Conservation (phyloP, 2,113 vertebrate genomes). For the Pachycephala philippinensis region DNA sequence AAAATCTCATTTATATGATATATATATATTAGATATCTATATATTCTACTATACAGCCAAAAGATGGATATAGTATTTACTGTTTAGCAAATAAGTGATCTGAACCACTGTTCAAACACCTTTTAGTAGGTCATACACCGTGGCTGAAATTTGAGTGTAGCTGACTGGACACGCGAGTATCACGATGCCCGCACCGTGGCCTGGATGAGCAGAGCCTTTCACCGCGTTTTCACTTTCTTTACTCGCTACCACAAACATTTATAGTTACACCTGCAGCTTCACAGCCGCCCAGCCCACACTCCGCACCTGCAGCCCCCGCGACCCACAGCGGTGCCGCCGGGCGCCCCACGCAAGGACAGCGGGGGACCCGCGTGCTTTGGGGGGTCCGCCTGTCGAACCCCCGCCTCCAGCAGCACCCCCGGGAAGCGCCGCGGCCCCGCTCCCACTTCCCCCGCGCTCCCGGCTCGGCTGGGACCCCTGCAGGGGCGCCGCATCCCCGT, state of each 20-base stretch:
- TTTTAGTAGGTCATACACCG: neutral
- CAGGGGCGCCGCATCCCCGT: neutral
- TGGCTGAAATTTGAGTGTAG: neutral
- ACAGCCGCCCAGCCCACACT: neutral
- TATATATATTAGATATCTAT: too few species aligned
- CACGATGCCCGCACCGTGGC: neutral
- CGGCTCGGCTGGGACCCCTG: neutral
- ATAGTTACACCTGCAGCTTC: neutral
- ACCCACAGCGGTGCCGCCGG: neutral
- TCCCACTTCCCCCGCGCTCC: neutral
- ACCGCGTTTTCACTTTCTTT: fast-evolving
- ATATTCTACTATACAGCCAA: neutral
- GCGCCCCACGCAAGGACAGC: neutral
- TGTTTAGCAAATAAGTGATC: neutral
- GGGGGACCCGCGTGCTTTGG: fast-evolving
- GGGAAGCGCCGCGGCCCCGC: neutral
- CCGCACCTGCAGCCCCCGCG: neutral
- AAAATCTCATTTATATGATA: neutral
- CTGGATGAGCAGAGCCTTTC: neutral
- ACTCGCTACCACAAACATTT: fast-evolving
- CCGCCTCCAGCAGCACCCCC: too few species aligned
- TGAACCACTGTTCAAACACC: neutral
- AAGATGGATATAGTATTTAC: neutral
- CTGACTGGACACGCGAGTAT: fast-evolving
- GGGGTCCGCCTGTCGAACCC: fast-evolving